phyloP scores from a whole-genome alignment of 1,140 invertebrate species.

The Drosophila pallidifrons region DNA sequence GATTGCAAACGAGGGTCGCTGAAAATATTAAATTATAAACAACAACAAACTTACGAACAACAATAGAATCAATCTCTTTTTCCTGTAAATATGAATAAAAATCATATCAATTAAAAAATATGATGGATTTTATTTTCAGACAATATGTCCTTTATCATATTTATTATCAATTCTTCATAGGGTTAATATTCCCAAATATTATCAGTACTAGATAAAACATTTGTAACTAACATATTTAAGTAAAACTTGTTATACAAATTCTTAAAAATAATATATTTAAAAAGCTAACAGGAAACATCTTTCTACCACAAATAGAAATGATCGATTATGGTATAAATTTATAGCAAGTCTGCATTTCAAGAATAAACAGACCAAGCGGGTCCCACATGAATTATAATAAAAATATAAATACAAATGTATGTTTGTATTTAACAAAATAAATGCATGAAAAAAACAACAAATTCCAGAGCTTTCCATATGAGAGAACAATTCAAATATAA shows the following conservation, averaged over 20 bases:
- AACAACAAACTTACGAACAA: background rate
- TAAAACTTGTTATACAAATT: background rate
- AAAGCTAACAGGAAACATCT: background rate
- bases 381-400: background rate
- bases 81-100: too few species aligned
- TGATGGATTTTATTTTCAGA: too few species aligned
- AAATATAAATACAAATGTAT: background rate
- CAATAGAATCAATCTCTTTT: too few species aligned
- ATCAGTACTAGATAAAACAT: too few species aligned
- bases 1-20: conserved; percentile 13
- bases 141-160: too few species aligned
- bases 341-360: too few species aligned
- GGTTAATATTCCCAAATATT: too few species aligned
- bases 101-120: too few species aligned
- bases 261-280: too few species aligned
- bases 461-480: conserved; percentile 3
- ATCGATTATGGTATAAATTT: background rate
- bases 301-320: background rate
- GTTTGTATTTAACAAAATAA: conserved; percentile 3
- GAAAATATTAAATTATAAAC: background rate
- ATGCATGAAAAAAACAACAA: background rate
- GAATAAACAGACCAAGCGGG: background rate
- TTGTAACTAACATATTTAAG: background rate
- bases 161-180: too few species aligned
- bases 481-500: background rate